Evolutionary conservation across 2,113 vertebrate genomes (phyloP).

Genomic region (Chelonoidis abingdonii): DNA sequence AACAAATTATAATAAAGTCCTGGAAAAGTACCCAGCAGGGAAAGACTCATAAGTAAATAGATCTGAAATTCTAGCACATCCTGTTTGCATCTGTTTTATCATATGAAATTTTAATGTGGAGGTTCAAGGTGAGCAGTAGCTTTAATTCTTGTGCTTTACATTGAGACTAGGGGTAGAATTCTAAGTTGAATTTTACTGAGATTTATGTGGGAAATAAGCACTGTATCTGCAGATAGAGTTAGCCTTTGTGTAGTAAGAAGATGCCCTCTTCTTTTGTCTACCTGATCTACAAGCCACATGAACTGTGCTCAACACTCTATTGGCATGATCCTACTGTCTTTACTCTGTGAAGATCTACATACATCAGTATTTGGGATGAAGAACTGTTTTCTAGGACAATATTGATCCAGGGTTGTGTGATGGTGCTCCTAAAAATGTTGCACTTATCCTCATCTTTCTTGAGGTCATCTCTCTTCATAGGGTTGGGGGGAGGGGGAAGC

Average conservation of each 20-base stretch:
- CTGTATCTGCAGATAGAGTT: background rate
- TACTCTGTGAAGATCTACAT: background rate
- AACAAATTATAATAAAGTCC: background rate
- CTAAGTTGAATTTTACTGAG: constrained; percentile 14
- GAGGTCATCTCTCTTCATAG: background rate
- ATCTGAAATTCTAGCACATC: background rate
- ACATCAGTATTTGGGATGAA: background rate
- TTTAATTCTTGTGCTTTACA: constrained; percentile 1
- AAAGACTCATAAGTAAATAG: background rate
- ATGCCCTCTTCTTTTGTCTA: background rate
- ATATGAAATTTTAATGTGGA: background rate
- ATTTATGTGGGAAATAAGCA: background rate
- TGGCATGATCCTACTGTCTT: background rate
- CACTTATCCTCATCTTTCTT: background rate
- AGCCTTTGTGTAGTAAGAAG: background rate
- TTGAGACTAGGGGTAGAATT: constrained; percentile 11
- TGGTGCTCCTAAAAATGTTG: background rate
- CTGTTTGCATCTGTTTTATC: background rate
- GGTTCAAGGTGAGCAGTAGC: background rate
- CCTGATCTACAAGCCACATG: background rate
- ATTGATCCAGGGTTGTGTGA: background rate
- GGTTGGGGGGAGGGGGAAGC: background rate
- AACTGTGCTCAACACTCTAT: background rate
- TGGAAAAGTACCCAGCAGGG: background rate
- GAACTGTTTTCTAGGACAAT: rapidly evolving